A percentile compares a stretch with the other conserved stretches of the same genome.
Evolutionary conservation across 2,888 invertebrate genomes (phyloP).

Genomic region (Sphinx pinastri): DNA sequence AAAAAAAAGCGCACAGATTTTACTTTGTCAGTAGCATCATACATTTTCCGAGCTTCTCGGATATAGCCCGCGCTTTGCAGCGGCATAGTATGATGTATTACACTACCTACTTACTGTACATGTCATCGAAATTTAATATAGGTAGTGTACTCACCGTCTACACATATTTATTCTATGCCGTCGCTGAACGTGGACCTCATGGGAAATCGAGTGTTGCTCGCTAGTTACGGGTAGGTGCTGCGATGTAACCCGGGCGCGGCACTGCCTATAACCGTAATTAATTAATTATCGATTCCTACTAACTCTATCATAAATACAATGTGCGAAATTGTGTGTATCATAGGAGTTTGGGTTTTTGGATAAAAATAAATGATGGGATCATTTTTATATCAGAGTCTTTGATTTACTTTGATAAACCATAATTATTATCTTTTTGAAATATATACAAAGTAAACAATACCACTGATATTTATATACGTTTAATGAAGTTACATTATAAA

Average conservation of each 20-base stretch:
- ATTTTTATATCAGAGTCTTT: neutral
- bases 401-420: too few species aligned
- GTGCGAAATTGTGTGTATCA: neutral
- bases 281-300: constrained; percentile 75
- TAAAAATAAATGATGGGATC: neutral
- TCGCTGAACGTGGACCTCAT: constrained; percentile 72
- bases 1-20: too few species aligned
- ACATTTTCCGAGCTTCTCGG: too few species aligned
- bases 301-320: constrained; percentile 26
- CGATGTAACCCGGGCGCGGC: constrained; percentile 67
- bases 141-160: constrained; percentile 30
- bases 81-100: too few species aligned
- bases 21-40: too few species aligned
- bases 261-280: constrained; percentile 75
- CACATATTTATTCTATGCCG: constrained; percentile 58
- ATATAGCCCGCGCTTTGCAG: too few species aligned
- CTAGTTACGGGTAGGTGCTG: constrained; percentile 75
- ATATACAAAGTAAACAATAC: too few species aligned
- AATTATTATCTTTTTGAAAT: too few species aligned
- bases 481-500: too few species aligned
- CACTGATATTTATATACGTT: too few species aligned
- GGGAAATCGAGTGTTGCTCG: constrained; percentile 81
- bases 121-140: too few species aligned
- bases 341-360: neutral
- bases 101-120: too few species aligned